Evolutionary conservation across 2,888 invertebrate genomes (phyloP).

Genomic region (Acanthococcus lagerstroemiae): DNA sequence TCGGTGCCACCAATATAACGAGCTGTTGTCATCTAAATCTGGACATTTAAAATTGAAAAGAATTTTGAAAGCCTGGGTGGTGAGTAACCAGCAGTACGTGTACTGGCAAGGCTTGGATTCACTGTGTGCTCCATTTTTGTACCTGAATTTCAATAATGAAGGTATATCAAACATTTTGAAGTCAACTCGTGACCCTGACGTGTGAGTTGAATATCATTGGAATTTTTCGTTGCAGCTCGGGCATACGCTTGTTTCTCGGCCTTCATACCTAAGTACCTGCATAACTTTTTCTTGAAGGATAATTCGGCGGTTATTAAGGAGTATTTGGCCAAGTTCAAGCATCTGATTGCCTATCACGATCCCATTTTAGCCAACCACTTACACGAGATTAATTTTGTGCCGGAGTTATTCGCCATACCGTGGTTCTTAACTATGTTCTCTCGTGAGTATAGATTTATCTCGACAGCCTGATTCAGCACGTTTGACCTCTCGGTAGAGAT

Average conservation of each 20-base stretch:
- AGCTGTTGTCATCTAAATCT: conserved; percentile 82
- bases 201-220: too few species aligned
- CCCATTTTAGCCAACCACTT: conserved; percentile 84
- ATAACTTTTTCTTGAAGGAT: conserved; percentile 94
- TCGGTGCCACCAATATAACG: conserved; percentile 97
- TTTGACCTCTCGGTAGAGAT: too few species aligned
- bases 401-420: conserved; percentile 95
- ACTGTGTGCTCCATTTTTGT: conserved; percentile 91
- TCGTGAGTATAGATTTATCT: conserved; percentile 76
- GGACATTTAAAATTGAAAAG: conserved; percentile 87
- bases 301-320: conserved; percentile 95
- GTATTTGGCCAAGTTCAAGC: conserved; percentile 92
- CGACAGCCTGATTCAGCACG: too few species aligned
- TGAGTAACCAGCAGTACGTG: conserved; percentile 87
- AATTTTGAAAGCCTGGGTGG: conserved; percentile 92
- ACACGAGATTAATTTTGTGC: conserved; percentile 84
- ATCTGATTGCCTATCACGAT: conserved; percentile 91
- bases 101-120: conserved; percentile 99
- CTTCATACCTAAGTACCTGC: conserved; percentile 91
- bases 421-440: conserved; percentile 99
- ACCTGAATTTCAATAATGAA: conserved; percentile 93
- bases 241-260: conserved; percentile 90
- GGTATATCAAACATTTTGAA: conserved; percentile 47
- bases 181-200: too few species aligned
- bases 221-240: conserved; percentile 54